Conservation (phyloP, 2,113 vertebrate genomes). For the Alosa alosa region DNA sequence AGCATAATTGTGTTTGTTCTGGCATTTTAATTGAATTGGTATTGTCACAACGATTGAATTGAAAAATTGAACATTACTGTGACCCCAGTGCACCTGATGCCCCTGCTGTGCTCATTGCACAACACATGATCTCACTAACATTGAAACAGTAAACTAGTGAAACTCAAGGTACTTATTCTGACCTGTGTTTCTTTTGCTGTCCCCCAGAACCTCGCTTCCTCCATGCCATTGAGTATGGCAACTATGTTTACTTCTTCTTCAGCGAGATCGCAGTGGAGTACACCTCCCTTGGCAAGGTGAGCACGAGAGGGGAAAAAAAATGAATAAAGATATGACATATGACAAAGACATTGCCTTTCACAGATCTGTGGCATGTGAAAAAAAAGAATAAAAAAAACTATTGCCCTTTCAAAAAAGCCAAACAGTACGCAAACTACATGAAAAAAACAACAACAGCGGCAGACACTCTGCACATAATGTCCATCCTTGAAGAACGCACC, state of each 20-base stretch:
- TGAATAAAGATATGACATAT: neutral
- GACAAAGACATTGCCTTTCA: too few species aligned
- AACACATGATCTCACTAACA: neutral
- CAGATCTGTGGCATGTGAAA: too few species aligned
- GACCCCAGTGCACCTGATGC: neutral
- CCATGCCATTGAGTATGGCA: slow-evolving; percentile 82
- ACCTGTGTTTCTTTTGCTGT: neutral
- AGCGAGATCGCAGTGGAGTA: slow-evolving; percentile 89
- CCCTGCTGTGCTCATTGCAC: neutral
- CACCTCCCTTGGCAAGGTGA: slow-evolving; percentile 82
- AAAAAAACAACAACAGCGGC: neutral
- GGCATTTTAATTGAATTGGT: neutral
- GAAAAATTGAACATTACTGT: neutral
- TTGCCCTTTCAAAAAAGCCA: neutral
- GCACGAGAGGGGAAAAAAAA: neutral
- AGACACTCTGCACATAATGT: neutral
- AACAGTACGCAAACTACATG: neutral
- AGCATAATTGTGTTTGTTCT: neutral
- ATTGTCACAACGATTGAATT: neutral
- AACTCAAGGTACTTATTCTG: neutral
- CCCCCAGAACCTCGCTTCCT: slow-evolving; percentile 86
- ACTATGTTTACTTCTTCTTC: slow-evolving; percentile 90
- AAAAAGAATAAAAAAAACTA: neutral
- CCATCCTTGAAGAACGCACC: neutral
- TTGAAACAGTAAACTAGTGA: neutral